Conservation (phyloP, 1,140 invertebrate genomes). For the Penaeus indicus region DNA sequence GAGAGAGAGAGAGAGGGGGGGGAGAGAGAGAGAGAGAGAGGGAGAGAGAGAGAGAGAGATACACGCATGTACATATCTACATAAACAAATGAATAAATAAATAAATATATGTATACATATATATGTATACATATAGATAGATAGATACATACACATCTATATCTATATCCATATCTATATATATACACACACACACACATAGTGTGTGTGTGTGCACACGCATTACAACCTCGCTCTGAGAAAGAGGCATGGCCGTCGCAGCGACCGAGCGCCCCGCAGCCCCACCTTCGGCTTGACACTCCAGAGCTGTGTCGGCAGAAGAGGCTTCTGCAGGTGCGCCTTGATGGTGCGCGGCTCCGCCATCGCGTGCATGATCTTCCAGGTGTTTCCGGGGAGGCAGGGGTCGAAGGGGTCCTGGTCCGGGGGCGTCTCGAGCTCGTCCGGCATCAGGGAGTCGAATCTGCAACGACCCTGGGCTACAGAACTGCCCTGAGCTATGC, state of each 20-base stretch:
- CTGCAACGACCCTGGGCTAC: background rate
- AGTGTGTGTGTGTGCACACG: background rate
- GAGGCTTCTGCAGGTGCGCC: conserved; percentile 56
- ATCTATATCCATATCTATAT: background rate
- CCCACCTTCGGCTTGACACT: conserved; percentile 50
- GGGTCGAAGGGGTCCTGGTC: conserved; percentile 27
- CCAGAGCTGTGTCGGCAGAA: conserved; percentile 60
- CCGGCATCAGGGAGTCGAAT: conserved; percentile 48
- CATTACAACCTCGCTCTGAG: too few relatives aligned
- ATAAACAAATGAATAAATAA: too few relatives aligned
- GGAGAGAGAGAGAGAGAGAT: too few relatives aligned
- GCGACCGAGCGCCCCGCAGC: background rate
- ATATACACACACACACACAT: background rate
- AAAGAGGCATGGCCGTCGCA: background rate
- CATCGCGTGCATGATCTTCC: conserved; percentile 44
- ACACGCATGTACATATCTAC: too few relatives aligned
- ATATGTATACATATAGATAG: background rate
- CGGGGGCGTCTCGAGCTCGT: background rate
- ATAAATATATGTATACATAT: too few relatives aligned
- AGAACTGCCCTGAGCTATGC: too few relatives aligned
- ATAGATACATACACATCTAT: background rate
- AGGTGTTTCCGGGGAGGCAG: conserved; percentile 50
- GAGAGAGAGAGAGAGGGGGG: too few relatives aligned
- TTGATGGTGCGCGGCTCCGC: conserved; percentile 64
- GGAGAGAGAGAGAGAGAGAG: too few relatives aligned